Percentiles rank a stretch among this genome's conserved stretches.
These are phyloP conservation scores for Phymanthus crucifer DNA, from an alignment of 92 coral and sea anemone species.

Conservation along the genomic window DNA sequence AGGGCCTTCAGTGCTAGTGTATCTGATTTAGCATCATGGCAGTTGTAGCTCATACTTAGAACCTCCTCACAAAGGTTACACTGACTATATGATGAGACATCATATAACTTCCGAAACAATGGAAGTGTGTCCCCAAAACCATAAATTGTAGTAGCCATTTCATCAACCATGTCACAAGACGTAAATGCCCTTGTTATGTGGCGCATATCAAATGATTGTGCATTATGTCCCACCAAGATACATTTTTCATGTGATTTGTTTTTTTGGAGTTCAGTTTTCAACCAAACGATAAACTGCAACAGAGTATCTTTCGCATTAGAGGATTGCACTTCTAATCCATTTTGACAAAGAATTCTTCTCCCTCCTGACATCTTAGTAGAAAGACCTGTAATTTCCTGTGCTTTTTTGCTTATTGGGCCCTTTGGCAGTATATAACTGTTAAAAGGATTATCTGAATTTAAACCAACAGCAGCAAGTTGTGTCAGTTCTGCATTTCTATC, in stretches of 20 bases:
- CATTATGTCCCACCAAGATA: neutral
- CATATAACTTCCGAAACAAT: neutral
- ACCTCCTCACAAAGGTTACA: neutral
- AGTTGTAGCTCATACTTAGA: neutral
- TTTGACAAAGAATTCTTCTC: neutral
- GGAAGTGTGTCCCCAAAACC: conserved; percentile 9
- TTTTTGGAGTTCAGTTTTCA: neutral
- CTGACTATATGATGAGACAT: neutral
- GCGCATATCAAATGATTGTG: conserved; percentile 1
- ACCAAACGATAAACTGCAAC: neutral
- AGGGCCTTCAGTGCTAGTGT: neutral
- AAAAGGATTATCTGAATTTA: neutral
- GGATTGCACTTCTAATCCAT: neutral
- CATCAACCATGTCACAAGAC: neutral
- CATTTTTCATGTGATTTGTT: conserved; percentile 1
- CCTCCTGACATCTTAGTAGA: neutral
- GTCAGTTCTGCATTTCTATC: conserved; percentile 2
- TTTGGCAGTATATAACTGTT: neutral
- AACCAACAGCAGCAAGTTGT: conserved; percentile 5
- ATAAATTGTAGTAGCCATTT: neutral
- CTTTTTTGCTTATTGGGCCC: conserved; percentile 5
- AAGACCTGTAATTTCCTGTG: neutral
- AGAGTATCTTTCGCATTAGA: neutral
- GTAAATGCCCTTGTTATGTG: conserved; percentile 1
- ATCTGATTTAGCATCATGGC: conserved; percentile 4